phyloP scores from a whole-genome alignment of 2,113 vertebrate species.

The Ceyx margarethae region DNA sequence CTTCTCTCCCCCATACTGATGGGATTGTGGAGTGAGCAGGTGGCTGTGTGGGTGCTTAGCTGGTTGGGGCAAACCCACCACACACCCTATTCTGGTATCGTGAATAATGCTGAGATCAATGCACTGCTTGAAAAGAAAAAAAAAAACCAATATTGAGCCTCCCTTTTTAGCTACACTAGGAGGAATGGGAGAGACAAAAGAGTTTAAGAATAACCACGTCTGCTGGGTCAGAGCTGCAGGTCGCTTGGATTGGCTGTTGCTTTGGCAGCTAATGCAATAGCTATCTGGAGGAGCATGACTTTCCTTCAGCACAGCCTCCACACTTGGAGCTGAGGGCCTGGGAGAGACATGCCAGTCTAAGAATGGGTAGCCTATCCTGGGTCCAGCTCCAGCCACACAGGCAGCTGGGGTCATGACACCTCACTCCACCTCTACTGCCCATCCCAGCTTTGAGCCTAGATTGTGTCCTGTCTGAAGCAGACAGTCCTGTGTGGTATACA shows the following conservation, averaged over 20 bases:
- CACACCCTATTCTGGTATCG: not conserved
- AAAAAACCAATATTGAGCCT: not conserved
- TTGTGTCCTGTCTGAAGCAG: not conserved
- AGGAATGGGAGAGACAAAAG: not conserved
- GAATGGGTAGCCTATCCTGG: fast-evolving
- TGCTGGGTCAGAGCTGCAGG: not conserved
- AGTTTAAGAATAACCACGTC: not conserved
- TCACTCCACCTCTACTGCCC: not conserved
- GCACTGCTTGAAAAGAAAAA: not conserved
- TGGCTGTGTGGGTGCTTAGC: not conserved
- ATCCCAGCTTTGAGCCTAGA: fast-evolving
- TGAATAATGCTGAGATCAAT: not conserved
- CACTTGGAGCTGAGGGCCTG: fast-evolving
- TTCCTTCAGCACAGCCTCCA: fast-evolving
- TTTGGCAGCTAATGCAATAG: fast-evolving
- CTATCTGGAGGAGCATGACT: not conserved
- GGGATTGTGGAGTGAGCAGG: not conserved
- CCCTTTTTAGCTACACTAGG: not conserved
- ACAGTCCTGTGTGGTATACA: fast-evolving
- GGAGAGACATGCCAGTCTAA: not conserved
- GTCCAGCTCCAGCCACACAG: fast-evolving
- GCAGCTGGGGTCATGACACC: not conserved
- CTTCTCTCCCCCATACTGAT: fast-evolving
- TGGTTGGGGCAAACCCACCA: not conserved
- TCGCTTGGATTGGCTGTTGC: not conserved